These are phyloP conservation scores for Aradus depressus DNA, from an alignment of 2,888 invertebrate species.

Conservation along the genomic window DNA sequence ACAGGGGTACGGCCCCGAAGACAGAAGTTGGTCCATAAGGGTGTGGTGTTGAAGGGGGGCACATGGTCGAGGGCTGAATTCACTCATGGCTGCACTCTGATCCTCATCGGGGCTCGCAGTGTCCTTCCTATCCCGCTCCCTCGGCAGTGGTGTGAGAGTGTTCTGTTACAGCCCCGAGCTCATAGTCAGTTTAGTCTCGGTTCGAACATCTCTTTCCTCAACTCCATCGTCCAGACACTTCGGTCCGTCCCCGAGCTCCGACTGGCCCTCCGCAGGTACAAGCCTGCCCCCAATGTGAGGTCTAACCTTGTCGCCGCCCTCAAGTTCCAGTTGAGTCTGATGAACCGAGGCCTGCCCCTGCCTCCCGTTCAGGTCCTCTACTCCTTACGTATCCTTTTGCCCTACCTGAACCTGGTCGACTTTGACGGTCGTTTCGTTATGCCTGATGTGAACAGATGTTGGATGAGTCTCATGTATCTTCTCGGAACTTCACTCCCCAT, in stretches of 20 bases:
- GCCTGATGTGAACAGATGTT: too few relatives aligned
- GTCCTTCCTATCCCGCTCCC: not conserved
- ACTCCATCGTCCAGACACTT: constrained; percentile 92
- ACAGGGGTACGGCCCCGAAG: constrained; percentile 2
- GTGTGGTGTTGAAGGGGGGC: not conserved
- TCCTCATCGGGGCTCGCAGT: not conserved
- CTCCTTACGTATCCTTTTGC: constrained; percentile 73
- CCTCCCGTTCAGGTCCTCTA: constrained; percentile 67
- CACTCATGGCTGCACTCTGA: not conserved
- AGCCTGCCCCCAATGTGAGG: constrained; percentile 39
- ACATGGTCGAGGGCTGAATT: not conserved
- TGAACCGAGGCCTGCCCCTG: constrained; percentile 58
- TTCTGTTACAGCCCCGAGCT: not conserved
- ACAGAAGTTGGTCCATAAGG: constrained; percentile 3
- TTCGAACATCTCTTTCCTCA: constrained; percentile 82
- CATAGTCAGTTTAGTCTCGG: not conserved
- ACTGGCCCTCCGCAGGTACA: constrained; percentile 55
- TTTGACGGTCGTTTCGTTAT: too few relatives aligned
- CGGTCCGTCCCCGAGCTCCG: constrained; percentile 88
- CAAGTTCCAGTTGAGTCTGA: constrained; percentile 59
- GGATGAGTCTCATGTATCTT: too few relatives aligned
- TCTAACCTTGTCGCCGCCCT: constrained; percentile 37
- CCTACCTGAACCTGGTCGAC: too few relatives aligned
- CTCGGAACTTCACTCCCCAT: too few relatives aligned
- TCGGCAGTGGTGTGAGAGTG: not conserved